Conservation (phyloP, 2,888 invertebrate genomes). For the Caenorhabditis panamensis region DNA sequence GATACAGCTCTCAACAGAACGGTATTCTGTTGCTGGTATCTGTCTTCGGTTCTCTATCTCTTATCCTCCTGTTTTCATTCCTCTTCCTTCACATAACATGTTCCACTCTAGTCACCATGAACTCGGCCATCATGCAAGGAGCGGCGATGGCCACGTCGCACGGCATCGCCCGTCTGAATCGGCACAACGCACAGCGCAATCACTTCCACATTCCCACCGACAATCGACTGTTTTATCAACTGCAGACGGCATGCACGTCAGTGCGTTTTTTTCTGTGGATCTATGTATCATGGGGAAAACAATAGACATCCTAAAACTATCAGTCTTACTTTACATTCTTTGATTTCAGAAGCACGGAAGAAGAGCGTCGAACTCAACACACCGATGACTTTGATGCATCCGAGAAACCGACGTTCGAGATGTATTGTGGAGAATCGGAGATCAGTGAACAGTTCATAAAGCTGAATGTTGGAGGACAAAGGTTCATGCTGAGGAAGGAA, state of each 20-base stretch:
- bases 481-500: slow-evolving; percentile 73
- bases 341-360: slow-evolving; percentile 43
- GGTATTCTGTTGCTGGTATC: too few relatives aligned
- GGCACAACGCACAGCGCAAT: slow-evolving; percentile 62
- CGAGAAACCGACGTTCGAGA: slow-evolving; percentile 48
- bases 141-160: slow-evolving; percentile 76
- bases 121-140: slow-evolving; percentile 74
- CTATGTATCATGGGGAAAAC: neutral
- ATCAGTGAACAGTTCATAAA: slow-evolving; percentile 68
- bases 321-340: neutral
- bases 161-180: slow-evolving; percentile 76
- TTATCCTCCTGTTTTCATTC: neutral
- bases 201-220: slow-evolving; percentile 57
- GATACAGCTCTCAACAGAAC: too few relatives aligned
- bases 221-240: slow-evolving; percentile 58
- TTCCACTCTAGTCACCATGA: slow-evolving; percentile 58
- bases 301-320: too few relatives aligned
- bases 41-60: too few relatives aligned
- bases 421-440: slow-evolving; percentile 61
- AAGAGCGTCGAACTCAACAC: slow-evolving; percentile 36
- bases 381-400: slow-evolving; percentile 35
- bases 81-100: neutral
- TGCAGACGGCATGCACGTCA: slow-evolving; percentile 63
- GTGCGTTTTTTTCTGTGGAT: slow-evolving; percentile 46
- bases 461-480: slow-evolving; percentile 77